phyloP scores from a whole-genome alignment of 1,140 invertebrate genomes.

The Heliconius nattereri region DNA sequence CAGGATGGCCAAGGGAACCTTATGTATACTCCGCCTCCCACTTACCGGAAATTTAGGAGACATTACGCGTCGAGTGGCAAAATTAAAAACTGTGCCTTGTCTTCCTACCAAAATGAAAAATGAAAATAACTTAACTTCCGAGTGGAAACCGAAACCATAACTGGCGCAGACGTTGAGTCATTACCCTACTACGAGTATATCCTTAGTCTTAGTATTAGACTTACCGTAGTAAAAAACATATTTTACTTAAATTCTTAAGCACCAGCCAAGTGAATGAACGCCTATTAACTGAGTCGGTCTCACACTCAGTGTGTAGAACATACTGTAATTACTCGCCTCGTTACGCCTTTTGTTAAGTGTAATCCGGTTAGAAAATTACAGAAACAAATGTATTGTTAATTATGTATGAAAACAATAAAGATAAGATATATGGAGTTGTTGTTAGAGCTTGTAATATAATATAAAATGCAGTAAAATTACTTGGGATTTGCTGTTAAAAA shows the following conservation, averaged over 20 bases:
- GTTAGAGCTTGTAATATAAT: neutral
- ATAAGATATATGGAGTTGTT: neutral
- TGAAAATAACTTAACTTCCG: too few relatives aligned
- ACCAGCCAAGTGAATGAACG: neutral
- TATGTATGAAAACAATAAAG: slow-evolving; percentile 11
- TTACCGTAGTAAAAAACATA: neutral
- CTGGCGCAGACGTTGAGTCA: too few relatives aligned
- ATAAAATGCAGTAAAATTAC: neutral
- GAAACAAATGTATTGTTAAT: slow-evolving; percentile 15
- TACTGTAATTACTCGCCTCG: slow-evolving; percentile 33
- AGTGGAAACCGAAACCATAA: too few relatives aligned
- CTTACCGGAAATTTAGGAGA: too few relatives aligned
- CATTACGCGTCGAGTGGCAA: too few relatives aligned
- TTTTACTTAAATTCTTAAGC: neutral
- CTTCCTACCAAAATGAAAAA: too few relatives aligned
- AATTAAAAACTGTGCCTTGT: too few relatives aligned
- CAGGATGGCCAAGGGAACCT: too few relatives aligned
- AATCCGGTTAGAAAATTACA: slow-evolving; percentile 26
- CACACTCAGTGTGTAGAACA: slow-evolving; percentile 30
- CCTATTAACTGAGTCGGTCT: slow-evolving; percentile 5
- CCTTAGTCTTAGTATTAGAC: too few relatives aligned
- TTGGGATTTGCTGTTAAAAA: neutral
- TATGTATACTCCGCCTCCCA: too few relatives aligned
- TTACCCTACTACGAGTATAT: too few relatives aligned
- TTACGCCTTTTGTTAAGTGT: slow-evolving; percentile 35